Base-by-base conservation (phyloP, 2,797 vertebrate genomes). In the Manis crassicaudata region DNA sequence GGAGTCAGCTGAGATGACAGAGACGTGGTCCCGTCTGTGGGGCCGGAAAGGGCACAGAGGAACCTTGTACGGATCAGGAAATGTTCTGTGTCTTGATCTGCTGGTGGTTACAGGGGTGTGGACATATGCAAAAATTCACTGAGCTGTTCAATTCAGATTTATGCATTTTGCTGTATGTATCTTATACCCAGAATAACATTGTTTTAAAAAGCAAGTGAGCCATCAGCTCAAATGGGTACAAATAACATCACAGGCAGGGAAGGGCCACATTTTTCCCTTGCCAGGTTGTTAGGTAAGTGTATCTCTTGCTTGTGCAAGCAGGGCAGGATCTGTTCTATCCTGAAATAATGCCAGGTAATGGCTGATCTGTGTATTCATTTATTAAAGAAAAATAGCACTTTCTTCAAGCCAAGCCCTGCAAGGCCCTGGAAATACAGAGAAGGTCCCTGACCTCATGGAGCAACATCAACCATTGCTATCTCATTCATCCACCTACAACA, bases 261-360 rank as follows among this genome's bases (percentile, higher is more conserved):
- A 63, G 25, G 21, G 16, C 5, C 32, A 32, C 40, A 11, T n/a
- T 37, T 32, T 72, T 68, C 20, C 21, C 62, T 37, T 4, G 25
- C 27, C 56, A 13, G 46, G 35, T 46, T 70, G 65, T 84, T 50
- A 72, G 3, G 11, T 76, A 72, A 91, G 60, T 43, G 50, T 60
- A 23, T 23, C 4, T 35, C 21, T 94, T 90, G 67, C 52, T 91
- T 75, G 50, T 54, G 40, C 56, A 84, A 82, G 43, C 40, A 84
- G 62, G 62, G 35, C 46, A 54, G 77, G 67, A 81, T 89, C 40
- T 87, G 67, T 58, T 83, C 54, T 58, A 52, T 63, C 70, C 56
- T 89, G 89, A 97, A 96, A n/a, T 87, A 88, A 87, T 11, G 16
- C 50, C 37, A 86, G 70, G 16, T 56, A 82, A 85, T 40, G 67